A percentile compares a stretch with the other conserved stretches of the same genome.
These are phyloP conservation scores for Atherinosoma microstoma DNA, from an alignment of 2,797 vertebrate species.

Conservation along the genomic window DNA sequence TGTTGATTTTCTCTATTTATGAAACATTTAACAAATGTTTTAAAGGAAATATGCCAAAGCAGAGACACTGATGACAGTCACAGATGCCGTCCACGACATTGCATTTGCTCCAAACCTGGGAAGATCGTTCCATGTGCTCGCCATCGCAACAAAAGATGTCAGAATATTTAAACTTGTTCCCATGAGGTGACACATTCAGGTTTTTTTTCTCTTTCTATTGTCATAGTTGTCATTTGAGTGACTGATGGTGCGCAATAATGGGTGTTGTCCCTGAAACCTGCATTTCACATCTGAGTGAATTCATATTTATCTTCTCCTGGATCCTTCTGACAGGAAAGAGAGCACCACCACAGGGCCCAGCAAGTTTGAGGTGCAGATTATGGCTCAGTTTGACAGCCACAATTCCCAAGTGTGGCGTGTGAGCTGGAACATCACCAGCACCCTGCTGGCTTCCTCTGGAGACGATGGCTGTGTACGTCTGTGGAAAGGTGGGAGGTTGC, in stretches of 20 bases:
- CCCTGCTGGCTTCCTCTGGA: slow-evolving; percentile 94
- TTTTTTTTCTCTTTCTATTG: not conserved
- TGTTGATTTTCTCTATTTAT: not conserved
- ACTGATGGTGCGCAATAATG: not conserved
- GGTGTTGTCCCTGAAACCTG: not conserved
- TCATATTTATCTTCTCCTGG: not conserved
- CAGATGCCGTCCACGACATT: slow-evolving; percentile 95
- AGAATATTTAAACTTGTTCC: slow-evolving; percentile 96
- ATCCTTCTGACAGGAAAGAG: slow-evolving; percentile 86
- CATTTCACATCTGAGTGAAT: not conserved
- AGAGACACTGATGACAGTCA: slow-evolving; percentile 95
- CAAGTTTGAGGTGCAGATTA: slow-evolving; percentile 94
- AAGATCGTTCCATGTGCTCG: slow-evolving; percentile 95
- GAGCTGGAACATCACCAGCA: slow-evolving; percentile 99
- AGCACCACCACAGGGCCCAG: slow-evolving; percentile 89
- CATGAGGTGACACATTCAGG: slow-evolving; percentile 83
- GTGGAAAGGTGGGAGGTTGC: slow-evolving; percentile 90
- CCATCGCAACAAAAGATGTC: slow-evolving; percentile 97
- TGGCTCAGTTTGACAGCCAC: slow-evolving; percentile 97
- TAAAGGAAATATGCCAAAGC: slow-evolving; percentile 95
- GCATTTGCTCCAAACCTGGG: slow-evolving; percentile 97
- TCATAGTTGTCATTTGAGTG: not conserved
- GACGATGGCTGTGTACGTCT: slow-evolving; percentile 97
- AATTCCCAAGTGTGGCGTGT: slow-evolving; percentile 98
- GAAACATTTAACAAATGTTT: slow-evolving; percentile 2